Evolutionary conservation across 2,888 invertebrate genomes (phyloP), one percentile per base, ranked within the genome.

Genomic region (Dioctria linearis): DNA sequence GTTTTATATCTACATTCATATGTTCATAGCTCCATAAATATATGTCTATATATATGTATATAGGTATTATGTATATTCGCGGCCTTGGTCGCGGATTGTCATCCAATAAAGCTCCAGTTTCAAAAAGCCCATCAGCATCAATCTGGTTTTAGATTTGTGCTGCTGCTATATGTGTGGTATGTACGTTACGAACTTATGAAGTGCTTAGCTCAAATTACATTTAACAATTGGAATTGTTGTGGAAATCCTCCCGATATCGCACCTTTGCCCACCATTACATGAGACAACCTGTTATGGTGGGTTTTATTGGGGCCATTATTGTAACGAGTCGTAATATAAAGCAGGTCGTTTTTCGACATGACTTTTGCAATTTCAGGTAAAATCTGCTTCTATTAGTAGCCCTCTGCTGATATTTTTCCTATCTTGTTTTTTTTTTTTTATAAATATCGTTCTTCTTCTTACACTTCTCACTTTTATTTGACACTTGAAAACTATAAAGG

Each of bases 241-340:
- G 43, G 42, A 43, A 66, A 57, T 42, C 9, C 57, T 66, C 73
- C 46, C 65, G 49, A 11, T 51, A 79, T 71, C 73, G 61, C 71
- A 79, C 73, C 11, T 54, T 54, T 54, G 2, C 11, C 4, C 54
- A 6, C 54, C 54, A 54, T 61, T 39, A 69, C 67, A 75, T 81
- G 79, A 79, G 67, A 66, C 73, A 73, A 73, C 73, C 81, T 79
- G 75, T 76, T 79, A 76, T 67, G 75, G 81, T 63, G 76, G 79
- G 79, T 79, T 81, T 81, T 81, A 81, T 81, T 61, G 75, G 25
- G 49, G 75, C 81, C 76, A 79, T 81, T 81, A 79, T 54, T 61
- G 76, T 81, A 81, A 81, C 81, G 81, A 81, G 79, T 79, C 76
- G 75, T 79, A 81, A 81, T 81, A 25, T 25, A 81, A 79, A 81